These are phyloP conservation scores for Bos taurus DNA, from an alignment of 2,113 vertebrate species.

Conservation along the genomic window DNA sequence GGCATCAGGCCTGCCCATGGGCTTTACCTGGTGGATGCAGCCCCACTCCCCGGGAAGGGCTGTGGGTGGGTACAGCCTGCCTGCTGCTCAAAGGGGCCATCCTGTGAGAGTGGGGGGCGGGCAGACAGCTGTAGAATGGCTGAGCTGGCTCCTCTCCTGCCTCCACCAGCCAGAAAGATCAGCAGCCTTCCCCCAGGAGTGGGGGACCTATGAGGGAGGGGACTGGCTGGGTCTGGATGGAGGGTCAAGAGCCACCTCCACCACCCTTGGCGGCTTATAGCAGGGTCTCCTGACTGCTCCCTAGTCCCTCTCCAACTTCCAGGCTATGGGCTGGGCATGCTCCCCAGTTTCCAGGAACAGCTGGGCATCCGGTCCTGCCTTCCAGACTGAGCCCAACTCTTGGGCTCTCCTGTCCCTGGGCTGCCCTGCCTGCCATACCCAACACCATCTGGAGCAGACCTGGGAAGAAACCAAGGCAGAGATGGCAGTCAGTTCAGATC, in stretches of 20 bases:
- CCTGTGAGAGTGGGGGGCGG: background rate
- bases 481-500: background rate
- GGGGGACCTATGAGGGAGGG: background rate
- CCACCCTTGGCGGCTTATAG: background rate
- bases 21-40: background rate
- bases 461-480: background rate
- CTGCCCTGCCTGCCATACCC: background rate
- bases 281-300: too few species aligned
- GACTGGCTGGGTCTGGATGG: background rate
- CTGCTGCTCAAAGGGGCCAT: background rate
- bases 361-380: background rate
- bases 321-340: background rate
- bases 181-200: background rate
- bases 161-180: background rate
- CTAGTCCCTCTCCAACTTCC: too few species aligned
- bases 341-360: background rate
- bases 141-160: background rate
- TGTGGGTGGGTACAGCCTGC: background rate
- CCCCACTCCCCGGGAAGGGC: background rate
- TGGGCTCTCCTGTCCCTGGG: background rate
- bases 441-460: background rate
- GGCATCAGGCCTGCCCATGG: too few species aligned
- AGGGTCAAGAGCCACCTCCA: background rate
- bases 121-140: too few species aligned
- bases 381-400: background rate